Evolutionary conservation across 2,113 vertebrate genomes (phyloP).

Genomic region (Neotragus pygmaeus): DNA sequence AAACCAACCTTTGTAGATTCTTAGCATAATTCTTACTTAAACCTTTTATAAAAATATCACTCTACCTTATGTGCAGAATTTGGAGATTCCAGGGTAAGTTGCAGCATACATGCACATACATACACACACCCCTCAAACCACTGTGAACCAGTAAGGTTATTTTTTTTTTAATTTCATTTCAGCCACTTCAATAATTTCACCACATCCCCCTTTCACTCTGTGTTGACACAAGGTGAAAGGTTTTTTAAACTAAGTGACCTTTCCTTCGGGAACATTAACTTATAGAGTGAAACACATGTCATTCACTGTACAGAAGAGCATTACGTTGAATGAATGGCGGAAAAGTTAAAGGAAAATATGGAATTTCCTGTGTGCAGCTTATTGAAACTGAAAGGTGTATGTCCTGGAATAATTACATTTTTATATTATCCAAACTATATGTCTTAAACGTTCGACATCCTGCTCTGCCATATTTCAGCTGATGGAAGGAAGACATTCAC

Average conservation of each 20-base stretch:
- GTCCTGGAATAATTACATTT: neutral
- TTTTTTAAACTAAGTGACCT: neutral
- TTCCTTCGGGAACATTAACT: neutral
- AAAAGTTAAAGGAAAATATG: neutral
- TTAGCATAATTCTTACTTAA: neutral
- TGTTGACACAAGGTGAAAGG: slow-evolving; percentile 78
- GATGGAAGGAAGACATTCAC: neutral
- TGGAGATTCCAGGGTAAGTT: neutral
- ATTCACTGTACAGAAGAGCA: neutral
- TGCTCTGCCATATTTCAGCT: neutral
- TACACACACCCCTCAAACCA: slow-evolving; percentile 63
- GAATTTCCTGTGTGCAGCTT: neutral
- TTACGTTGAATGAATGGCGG: neutral
- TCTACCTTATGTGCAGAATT: neutral
- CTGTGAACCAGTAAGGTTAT: slow-evolving; percentile 85
- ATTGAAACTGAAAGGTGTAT: neutral
- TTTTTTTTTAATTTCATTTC: slow-evolving; percentile 74
- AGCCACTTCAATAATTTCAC: slow-evolving; percentile 89
- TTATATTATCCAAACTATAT: neutral
- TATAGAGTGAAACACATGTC: neutral
- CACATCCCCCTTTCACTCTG: slow-evolving; percentile 95
- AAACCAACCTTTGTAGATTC: neutral
- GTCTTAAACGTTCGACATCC: neutral
- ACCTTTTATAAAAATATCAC: neutral
- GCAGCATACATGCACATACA: fast-evolving